phyloP scores from a whole-genome alignment of 2,888 invertebrate species.

The Stenoptilia bipunctidactyla region DNA sequence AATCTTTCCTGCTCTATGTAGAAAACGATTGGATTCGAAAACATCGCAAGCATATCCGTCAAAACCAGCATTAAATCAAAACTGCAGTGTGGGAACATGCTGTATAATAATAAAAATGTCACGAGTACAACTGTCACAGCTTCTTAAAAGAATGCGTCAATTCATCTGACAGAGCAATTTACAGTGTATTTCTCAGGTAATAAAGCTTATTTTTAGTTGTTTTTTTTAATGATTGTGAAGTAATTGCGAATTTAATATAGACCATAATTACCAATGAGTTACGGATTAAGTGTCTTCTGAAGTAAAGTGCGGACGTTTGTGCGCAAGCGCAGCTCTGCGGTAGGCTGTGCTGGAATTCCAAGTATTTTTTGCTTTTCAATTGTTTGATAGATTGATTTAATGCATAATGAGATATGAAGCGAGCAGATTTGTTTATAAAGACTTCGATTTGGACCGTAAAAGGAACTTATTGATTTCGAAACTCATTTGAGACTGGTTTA shows the following conservation, averaged over 20 bases:
- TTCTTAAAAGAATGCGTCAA: neutral
- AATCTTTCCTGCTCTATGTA: no score
- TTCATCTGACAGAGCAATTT: neutral
- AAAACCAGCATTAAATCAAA: neutral
- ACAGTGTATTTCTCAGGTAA: neutral
- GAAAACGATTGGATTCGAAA: neutral
- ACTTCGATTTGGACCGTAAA: no score
- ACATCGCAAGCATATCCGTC: constrained; percentile 1
- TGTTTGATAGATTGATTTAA: no score
- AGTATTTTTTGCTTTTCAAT: no score
- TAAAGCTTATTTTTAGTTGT: neutral
- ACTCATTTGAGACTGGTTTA: no score
- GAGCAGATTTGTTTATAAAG: no score
- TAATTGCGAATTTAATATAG: constrained; percentile 16
- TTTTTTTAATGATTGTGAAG: neutral
- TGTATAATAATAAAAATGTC: neutral
- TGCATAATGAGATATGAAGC: no score
- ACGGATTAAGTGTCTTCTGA: neutral
- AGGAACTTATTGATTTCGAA: no score
- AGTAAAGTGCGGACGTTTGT: no score
- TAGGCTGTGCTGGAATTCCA: no score
- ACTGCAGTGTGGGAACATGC: neutral
- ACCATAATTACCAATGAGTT: constrained; percentile 50
- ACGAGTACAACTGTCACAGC: neutral
- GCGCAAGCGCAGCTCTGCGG: no score